A percentile compares a stretch with the other conserved stretches of the same genome.
These are phyloP conservation scores for Capromys pilorides DNA, from an alignment of 2,797 vertebrate species.

Conservation along the genomic window DNA sequence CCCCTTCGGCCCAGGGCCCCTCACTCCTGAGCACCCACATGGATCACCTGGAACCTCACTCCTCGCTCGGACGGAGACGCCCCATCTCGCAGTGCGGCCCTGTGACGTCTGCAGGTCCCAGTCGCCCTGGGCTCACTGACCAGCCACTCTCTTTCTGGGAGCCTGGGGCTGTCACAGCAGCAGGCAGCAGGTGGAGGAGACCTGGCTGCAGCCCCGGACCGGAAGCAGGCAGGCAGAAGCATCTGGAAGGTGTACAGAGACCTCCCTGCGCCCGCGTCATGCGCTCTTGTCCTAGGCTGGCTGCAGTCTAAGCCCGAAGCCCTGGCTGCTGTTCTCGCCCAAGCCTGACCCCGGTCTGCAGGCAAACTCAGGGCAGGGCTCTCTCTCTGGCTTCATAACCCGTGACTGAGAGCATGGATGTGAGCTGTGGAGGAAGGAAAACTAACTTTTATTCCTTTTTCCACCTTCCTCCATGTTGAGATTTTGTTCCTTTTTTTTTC, in stretches of 20 bases:
- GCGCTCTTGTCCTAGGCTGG: not conserved
- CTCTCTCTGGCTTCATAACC: not conserved
- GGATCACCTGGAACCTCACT: not conserved
- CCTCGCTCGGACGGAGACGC: not conserved
- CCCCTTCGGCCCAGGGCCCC: not conserved
- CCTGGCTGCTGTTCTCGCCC: not conserved
- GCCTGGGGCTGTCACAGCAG: not conserved
- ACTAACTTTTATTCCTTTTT: not conserved
- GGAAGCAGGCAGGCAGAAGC: fast-evolving
- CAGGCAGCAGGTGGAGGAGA: not conserved
- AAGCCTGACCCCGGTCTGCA: not conserved
- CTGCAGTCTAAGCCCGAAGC: not conserved
- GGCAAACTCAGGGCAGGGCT: not conserved
- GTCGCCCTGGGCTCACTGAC: not conserved
- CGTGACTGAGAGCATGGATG: not conserved
- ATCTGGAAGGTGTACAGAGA: not conserved
- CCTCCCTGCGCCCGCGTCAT: not conserved
- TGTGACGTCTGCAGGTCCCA: not conserved
- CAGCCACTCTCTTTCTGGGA: not conserved
- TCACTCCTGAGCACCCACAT: not conserved
- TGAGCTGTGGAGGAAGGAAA: not conserved
- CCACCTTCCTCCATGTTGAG: not conserved
- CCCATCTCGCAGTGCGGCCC: not conserved
- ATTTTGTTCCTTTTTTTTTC: not conserved
- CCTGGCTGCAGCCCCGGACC: not conserved